Evolutionary conservation across 2,888 invertebrate species (phyloP).

Genomic region (Allophyes oxyacanthae): DNA sequence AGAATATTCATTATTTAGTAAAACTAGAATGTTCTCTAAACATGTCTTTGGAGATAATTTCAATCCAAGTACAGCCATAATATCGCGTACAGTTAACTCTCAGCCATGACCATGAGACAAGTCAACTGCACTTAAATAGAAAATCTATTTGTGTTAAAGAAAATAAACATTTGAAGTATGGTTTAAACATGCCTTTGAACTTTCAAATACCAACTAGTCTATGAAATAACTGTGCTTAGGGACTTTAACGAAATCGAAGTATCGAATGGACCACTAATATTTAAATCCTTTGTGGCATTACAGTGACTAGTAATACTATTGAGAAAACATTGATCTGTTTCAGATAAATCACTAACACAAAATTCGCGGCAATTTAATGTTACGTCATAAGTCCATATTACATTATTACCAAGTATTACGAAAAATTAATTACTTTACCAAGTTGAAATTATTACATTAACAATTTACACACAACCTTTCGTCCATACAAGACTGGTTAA

Average conservation of each 20-base stretch:
- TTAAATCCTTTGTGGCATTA: not conserved
- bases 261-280: conserved; percentile 1
- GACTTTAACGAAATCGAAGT: conserved; percentile 4
- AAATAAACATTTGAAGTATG: conserved; percentile 23
- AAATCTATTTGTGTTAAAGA: conserved; percentile 12
- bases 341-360: too few species aligned
- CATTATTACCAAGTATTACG: conserved; percentile 29
- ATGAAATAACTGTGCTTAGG: not conserved
- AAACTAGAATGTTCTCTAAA: conserved; percentile 18
- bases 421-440: conserved; percentile 35
- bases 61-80: conserved; percentile 17
- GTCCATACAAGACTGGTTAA: conserved; percentile 16
- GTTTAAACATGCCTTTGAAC: conserved; percentile 24
- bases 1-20: conserved; percentile 22
- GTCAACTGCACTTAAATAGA: conserved; percentile 14
- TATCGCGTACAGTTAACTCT: conserved; percentile 14
- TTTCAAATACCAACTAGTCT: conserved; percentile 8
- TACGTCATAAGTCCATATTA: conserved; percentile 17
- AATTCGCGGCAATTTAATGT: conserved; percentile 4
- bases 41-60: conserved; percentile 16
- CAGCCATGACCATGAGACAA: not conserved
- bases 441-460: conserved; percentile 39
- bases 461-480: conserved; percentile 25
- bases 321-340: too few species aligned
- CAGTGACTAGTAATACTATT: too few species aligned